Percentiles rank a stretch among this genome's conserved stretches.
Evolutionary conservation across 2,888 invertebrate genomes (phyloP).

Genomic region (Caenorhabditis japonica): DNA sequence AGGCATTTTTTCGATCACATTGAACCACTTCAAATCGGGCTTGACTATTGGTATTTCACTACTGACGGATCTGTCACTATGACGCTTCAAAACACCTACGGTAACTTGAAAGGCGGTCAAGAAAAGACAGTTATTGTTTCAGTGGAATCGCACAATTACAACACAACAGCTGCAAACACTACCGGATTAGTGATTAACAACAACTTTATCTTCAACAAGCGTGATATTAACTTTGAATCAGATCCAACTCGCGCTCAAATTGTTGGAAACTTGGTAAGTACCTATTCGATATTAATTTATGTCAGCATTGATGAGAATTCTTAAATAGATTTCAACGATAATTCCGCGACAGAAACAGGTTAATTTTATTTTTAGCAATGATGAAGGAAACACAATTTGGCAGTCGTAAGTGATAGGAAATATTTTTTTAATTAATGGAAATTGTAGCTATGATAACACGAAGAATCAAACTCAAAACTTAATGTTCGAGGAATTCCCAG

Average conservation of each 20-base stretch:
- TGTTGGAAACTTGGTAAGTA: conserved; percentile 15
- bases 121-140: no score
- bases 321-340: conserved; percentile 9
- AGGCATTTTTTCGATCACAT: conserved; percentile 18
- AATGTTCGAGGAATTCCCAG: neutral
- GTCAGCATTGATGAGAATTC: neutral
- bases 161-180: conserved; percentile 9
- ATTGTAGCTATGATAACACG: conserved; percentile 4
- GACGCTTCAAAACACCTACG: conserved; percentile 15
- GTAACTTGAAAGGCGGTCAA: no score
- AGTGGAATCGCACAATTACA: conserved; percentile 5
- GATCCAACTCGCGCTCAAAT: conserved; percentile 8
- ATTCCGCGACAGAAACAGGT: conserved; percentile 1
- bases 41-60: conserved; percentile 26
- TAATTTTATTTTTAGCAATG: conserved; percentile 12
- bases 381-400: neutral
- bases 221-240: conserved; percentile 19
- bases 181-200: conserved; percentile 15
- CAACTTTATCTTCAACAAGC: conserved; percentile 8
- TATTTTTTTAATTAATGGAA: neutral
- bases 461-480: conserved; percentile 2
- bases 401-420: conserved; percentile 10
- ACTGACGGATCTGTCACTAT: conserved; percentile 2
- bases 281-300: neutral
- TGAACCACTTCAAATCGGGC: conserved; percentile 29